Percentiles rank a stretch among this genome's conserved stretches.
Conservation (phyloP, 2,113 vertebrate genomes). For the Echinops telfairi region DNA sequence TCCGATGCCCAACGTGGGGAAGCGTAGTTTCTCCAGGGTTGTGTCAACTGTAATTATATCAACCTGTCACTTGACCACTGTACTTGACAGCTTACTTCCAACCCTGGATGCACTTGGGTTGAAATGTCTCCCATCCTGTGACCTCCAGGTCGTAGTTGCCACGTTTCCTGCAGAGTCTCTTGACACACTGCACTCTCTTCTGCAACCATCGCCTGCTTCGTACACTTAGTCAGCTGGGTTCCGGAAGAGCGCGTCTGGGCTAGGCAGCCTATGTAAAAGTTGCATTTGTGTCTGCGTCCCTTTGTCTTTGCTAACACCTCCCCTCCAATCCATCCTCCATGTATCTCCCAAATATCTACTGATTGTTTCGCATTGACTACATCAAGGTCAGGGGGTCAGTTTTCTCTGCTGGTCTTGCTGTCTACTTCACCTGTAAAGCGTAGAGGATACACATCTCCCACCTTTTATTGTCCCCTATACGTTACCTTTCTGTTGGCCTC, state of each 20-base stretch:
- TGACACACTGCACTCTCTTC: background rate
- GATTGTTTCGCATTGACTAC: background rate
- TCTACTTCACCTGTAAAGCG: background rate
- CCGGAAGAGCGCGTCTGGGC: background rate
- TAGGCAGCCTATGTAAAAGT: background rate
- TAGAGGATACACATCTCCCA: background rate
- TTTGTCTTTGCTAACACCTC: accelerated
- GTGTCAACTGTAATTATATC: slow-evolving; percentile 32
- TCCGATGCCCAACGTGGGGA: background rate
- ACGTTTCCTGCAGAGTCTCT: background rate
- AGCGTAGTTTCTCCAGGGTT: background rate
- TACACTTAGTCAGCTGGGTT: background rate
- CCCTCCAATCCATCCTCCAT: background rate
- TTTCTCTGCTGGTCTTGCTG: background rate
- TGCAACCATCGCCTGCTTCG: background rate
- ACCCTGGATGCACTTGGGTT: background rate
- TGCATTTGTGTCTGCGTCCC: background rate
- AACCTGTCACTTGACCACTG: background rate
- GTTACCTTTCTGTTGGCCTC: background rate
- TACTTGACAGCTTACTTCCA: background rate
- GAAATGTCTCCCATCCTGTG: background rate
- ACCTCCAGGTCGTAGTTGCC: background rate
- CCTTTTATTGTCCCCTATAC: background rate
- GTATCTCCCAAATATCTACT: background rate
- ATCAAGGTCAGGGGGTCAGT: background rate